Percentiles rank a stretch among this genome's conserved stretches.
Evolutionary conservation across 2,888 invertebrate genomes (phyloP).

Genomic region (Eilema depressum): DNA sequence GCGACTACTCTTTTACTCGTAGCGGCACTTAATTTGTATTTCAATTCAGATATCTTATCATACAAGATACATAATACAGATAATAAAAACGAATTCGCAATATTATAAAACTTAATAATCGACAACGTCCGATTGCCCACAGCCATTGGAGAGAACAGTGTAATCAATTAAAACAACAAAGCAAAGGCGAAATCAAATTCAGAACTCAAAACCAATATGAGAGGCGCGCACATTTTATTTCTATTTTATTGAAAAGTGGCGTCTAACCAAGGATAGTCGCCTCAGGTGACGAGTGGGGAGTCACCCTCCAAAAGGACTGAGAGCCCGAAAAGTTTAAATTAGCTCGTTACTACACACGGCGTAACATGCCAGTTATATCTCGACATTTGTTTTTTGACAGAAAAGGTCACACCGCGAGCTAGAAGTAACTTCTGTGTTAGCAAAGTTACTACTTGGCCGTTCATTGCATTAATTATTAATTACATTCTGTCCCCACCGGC

Average conservation of each 20-base stretch:
- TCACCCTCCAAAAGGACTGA: conserved; percentile 74
- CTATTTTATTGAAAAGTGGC: conserved; percentile 72
- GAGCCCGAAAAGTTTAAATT: conserved; percentile 86
- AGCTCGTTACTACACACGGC: conserved; percentile 85
- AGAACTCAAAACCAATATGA: conserved; percentile 46
- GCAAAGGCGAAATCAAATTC: conserved; percentile 36
- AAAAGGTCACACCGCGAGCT: conserved; percentile 72
- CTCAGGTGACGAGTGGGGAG: conserved; percentile 79
- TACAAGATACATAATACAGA: conserved; percentile 1
- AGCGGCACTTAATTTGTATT: background rate
- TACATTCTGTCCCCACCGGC: conserved; percentile 57
- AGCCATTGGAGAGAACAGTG: background rate
- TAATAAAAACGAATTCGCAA: conserved; percentile 8
- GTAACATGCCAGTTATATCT: conserved; percentile 76
- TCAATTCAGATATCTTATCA: conserved; percentile 1
- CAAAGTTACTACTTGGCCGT: conserved; percentile 68
- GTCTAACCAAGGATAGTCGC: conserved; percentile 75
- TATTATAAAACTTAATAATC: background rate
- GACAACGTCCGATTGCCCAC: background rate
- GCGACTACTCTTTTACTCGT: background rate
- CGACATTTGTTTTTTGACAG: conserved; percentile 81
- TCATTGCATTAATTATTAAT: conserved; percentile 78
- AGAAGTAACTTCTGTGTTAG: conserved; percentile 73
- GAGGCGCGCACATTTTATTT: conserved; percentile 60
- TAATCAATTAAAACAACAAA: conserved; percentile 28